Evolutionary conservation across 2,888 invertebrate genomes (phyloP).

Genomic region (Molanna angustata): DNA sequence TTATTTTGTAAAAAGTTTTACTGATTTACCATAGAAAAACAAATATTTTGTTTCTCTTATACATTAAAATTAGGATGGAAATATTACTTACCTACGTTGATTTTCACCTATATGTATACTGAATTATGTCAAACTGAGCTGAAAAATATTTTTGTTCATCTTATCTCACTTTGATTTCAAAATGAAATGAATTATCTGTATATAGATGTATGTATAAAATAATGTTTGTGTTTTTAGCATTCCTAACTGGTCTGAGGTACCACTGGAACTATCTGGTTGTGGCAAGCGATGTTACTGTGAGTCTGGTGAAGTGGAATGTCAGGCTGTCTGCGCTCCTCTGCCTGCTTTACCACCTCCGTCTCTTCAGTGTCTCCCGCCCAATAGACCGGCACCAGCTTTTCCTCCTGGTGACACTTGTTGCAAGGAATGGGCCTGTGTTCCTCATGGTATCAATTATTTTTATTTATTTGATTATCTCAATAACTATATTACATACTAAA

Average conservation of each 20-base stretch:
- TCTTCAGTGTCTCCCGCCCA: slow-evolving; percentile 69
- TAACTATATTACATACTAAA: background rate
- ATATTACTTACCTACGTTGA: too few relatives aligned
- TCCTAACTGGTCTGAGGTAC: slow-evolving; percentile 80
- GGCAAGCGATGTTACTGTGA: slow-evolving; percentile 85
- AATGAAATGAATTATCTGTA: too few relatives aligned
- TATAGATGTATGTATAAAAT: background rate
- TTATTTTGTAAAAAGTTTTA: too few relatives aligned
- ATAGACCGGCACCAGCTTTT: slow-evolving; percentile 61
- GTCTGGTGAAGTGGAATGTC: slow-evolving; percentile 82
- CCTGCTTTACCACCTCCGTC: slow-evolving; percentile 72
- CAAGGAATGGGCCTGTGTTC: slow-evolving; percentile 69
- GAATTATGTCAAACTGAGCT: too few relatives aligned
- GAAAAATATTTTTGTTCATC: too few relatives aligned
- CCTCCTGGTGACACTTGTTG: slow-evolving; percentile 79
- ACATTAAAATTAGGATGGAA: too few relatives aligned
- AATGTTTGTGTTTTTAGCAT: slow-evolving; percentile 43
- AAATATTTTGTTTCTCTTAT: too few relatives aligned
- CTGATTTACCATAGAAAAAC: too few relatives aligned
- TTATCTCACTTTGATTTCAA: too few relatives aligned
- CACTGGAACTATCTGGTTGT: slow-evolving; percentile 76
- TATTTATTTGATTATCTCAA: too few relatives aligned
- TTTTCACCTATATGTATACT: too few relatives aligned
- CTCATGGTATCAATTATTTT: slow-evolving; percentile 41
- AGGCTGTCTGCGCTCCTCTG: slow-evolving; percentile 75